These are phyloP conservation scores for Augochlorella aurata DNA, from an alignment of 2,888 invertebrate genomes.

Conservation along the genomic window DNA sequence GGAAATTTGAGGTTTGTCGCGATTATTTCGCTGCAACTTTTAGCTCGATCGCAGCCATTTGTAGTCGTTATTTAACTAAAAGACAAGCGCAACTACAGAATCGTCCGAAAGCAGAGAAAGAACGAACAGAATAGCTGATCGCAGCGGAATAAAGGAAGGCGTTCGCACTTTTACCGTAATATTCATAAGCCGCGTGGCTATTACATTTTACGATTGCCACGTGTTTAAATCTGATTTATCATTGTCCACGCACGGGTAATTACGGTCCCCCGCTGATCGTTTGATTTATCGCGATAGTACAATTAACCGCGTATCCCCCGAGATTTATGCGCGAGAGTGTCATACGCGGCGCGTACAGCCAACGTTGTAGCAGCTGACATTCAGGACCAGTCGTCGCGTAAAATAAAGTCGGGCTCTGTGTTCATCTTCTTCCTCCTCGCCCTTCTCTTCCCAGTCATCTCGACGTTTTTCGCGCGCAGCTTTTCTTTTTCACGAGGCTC, in stretches of 20 bases:
- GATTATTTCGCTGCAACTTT: neutral
- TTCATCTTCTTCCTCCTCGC: conserved; percentile 5
- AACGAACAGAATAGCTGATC: too few relatives aligned
- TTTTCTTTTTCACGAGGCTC: neutral
- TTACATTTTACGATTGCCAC: conserved; percentile 61
- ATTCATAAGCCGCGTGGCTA: conserved; percentile 50
- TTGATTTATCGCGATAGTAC: conserved; percentile 69
- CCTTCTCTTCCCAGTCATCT: neutral
- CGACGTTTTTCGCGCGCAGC: neutral
- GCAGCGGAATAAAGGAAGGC: too few relatives aligned
- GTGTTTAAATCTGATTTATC: conserved; percentile 68
- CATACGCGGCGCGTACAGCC: conserved; percentile 30
- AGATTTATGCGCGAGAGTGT: conserved; percentile 58
- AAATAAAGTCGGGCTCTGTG: conserved; percentile 42
- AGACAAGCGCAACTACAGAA: neutral
- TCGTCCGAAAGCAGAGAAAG: neutral
- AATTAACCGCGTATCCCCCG: conserved; percentile 58
- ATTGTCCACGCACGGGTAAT: conserved; percentile 64
- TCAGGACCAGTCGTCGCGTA: conserved; percentile 45
- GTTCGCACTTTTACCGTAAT: conserved; percentile 30
- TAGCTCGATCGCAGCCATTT: neutral
- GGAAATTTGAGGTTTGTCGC: too few relatives aligned
- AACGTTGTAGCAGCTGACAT: conserved; percentile 48
- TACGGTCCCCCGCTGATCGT: conserved; percentile 65
- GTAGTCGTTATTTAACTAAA: neutral